Evolutionary conservation across 2,888 invertebrate genomes (phyloP).

Genomic region (Leptarthrus brevirostris): DNA sequence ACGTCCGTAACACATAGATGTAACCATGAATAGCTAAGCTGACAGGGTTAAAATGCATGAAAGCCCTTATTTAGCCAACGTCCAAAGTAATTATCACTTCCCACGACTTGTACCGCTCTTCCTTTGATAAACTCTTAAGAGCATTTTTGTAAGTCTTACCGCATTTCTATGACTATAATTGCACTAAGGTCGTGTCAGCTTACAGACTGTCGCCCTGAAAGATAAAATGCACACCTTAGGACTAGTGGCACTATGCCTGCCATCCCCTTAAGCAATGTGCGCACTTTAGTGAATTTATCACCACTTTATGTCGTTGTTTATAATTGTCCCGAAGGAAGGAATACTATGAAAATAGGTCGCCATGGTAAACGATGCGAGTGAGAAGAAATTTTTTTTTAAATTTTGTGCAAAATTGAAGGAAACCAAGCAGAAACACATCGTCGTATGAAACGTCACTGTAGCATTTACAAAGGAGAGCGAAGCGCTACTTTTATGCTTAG

Average conservation of each 20-base stretch:
- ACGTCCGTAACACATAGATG: too few relatives aligned
- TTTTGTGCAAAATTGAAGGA: background rate
- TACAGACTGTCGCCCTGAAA: background rate
- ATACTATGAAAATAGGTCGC: background rate
- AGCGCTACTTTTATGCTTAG: background rate
- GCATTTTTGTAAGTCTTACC: background rate
- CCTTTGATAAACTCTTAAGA: background rate
- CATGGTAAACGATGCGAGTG: background rate
- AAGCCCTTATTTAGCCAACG: too few relatives aligned
- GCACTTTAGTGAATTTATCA: background rate
- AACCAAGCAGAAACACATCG: background rate
- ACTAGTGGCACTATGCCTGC: background rate
- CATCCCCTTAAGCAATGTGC: background rate
- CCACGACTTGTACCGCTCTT: background rate
- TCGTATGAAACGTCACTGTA: too few relatives aligned
- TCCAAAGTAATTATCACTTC: too few relatives aligned
- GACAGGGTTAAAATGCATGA: too few relatives aligned
- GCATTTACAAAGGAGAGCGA: background rate
- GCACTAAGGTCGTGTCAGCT: background rate
- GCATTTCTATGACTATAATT: background rate
- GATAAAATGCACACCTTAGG: constrained; percentile 4
- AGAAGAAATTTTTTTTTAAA: background rate
- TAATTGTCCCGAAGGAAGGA: background rate
- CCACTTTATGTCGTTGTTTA: background rate
- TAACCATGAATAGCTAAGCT: too few relatives aligned